phyloP scores from a whole-genome alignment of 2,888 invertebrate species.

The Rhaphigaster nebulosa region DNA sequence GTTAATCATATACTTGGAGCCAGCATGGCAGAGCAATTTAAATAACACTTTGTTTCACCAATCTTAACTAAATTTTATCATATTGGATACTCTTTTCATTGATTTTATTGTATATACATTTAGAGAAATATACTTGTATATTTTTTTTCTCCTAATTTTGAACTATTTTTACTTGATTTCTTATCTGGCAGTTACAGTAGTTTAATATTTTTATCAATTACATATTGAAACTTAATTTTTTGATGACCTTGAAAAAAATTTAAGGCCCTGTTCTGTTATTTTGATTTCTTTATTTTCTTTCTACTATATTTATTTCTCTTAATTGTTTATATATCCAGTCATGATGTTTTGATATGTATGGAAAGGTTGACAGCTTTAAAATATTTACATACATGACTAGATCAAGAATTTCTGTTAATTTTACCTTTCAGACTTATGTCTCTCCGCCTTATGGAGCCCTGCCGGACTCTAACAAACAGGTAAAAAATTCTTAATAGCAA shows the following conservation, averaged over 20 bases:
- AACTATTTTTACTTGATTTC: background rate
- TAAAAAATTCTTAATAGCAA: background rate
- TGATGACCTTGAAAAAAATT: background rate
- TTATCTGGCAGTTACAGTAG: background rate
- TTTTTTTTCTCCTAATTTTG: background rate
- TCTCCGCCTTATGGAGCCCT: constrained; percentile 62
- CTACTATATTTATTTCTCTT: background rate
- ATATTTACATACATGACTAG: constrained; percentile 63
- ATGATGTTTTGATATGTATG: background rate
- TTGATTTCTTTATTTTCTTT: background rate
- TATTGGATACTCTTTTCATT: background rate
- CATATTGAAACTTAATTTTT: background rate
- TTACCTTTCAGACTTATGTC: constrained; percentile 63
- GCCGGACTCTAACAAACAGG: constrained; percentile 53
- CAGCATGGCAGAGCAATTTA: too few species aligned
- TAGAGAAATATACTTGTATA: background rate
- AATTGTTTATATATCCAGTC: background rate
- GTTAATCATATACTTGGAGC: too few species aligned
- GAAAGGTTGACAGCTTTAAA: background rate
- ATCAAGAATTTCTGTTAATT: constrained; percentile 51
- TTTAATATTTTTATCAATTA: background rate
- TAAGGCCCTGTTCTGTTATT: background rate
- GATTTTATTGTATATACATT: background rate
- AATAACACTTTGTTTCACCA: too few species aligned
- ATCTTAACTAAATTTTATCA: too few species aligned